Evolutionary conservation across 1,140 invertebrate genomes (phyloP).

Genomic region (Neodiprion lecontei): DNA sequence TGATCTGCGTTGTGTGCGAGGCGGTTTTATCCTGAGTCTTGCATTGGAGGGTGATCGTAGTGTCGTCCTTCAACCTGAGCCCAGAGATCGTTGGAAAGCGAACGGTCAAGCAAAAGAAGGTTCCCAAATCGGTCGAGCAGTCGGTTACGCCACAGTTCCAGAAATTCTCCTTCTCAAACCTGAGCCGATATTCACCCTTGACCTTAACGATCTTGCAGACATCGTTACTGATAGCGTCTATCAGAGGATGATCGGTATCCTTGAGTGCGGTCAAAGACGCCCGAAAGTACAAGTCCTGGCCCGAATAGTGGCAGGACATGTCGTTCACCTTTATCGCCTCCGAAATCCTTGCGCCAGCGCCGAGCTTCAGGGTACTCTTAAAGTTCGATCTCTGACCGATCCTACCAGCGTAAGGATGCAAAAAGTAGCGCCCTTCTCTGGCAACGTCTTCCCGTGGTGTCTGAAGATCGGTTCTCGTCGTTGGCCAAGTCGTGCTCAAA

Average conservation of each 20-base stretch:
- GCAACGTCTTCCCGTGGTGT: constrained; percentile 9
- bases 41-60: constrained; percentile 68
- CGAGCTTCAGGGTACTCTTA: neutral
- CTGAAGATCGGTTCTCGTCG: constrained; percentile 20
- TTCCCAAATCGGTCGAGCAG: constrained; percentile 42
- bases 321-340: constrained; percentile 28
- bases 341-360: constrained; percentile 15
- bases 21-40: constrained; percentile 66
- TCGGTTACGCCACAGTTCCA: constrained; percentile 46
- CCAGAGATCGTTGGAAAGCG: constrained; percentile 68
- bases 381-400: neutral
- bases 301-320: constrained; percentile 45
- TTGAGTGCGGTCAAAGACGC: constrained; percentile 29
- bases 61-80: constrained; percentile 68
- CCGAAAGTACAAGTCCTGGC: constrained; percentile 42
- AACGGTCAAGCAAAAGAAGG: constrained; percentile 63
- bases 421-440: constrained; percentile 9
- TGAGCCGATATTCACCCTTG: constrained; percentile 40
- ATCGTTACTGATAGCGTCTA: constrained; percentile 36
- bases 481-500: constrained; percentile 8
- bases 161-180: constrained; percentile 43
- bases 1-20: constrained; percentile 63
- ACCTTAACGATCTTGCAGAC: constrained; percentile 36
- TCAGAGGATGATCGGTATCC: constrained; percentile 33
- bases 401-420: neutral